phyloP scores from a whole-genome alignment of 1,140 invertebrate genomes.

The Prorops nasuta region DNA sequence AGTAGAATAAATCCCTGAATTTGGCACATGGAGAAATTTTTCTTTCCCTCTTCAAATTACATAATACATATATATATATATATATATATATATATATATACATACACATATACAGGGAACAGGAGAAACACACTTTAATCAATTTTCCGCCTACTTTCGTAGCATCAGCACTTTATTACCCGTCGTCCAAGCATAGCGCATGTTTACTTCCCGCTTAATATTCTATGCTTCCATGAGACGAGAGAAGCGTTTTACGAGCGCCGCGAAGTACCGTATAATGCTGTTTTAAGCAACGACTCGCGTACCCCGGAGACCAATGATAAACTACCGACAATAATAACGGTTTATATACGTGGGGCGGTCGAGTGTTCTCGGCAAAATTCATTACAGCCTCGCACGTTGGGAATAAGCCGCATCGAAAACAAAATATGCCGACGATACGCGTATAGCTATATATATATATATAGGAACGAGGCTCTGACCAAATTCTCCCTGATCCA shows the following conservation, averaged over 20 bases:
- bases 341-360: slow-evolving; percentile 18
- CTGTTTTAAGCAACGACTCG: slow-evolving; percentile 35
- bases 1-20: too few species aligned
- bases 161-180: slow-evolving; percentile 23
- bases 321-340: slow-evolving; percentile 34
- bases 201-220: slow-evolving; percentile 36
- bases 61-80: not conserved
- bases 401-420: not conserved
- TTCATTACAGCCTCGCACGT: slow-evolving; percentile 14
- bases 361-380: slow-evolving; percentile 16
- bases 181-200: slow-evolving; percentile 13
- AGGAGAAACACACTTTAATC: slow-evolving; percentile 15
- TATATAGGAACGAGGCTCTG: too few species aligned
- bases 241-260: slow-evolving; percentile 32
- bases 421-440: not conserved
- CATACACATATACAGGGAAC: too few species aligned
- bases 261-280: slow-evolving; percentile 29
- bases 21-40: too few species aligned
- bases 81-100: not conserved
- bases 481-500: too few species aligned
- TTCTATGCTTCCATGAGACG: slow-evolving; percentile 26
- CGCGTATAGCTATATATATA: too few species aligned
- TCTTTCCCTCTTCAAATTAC: not conserved
- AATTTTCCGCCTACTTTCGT: slow-evolving; percentile 21
- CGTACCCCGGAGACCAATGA: slow-evolving; percentile 25